These are phyloP conservation scores for Thryonomys swinderianus DNA, from an alignment of 2,113 vertebrate genomes.

Conservation along the genomic window DNA sequence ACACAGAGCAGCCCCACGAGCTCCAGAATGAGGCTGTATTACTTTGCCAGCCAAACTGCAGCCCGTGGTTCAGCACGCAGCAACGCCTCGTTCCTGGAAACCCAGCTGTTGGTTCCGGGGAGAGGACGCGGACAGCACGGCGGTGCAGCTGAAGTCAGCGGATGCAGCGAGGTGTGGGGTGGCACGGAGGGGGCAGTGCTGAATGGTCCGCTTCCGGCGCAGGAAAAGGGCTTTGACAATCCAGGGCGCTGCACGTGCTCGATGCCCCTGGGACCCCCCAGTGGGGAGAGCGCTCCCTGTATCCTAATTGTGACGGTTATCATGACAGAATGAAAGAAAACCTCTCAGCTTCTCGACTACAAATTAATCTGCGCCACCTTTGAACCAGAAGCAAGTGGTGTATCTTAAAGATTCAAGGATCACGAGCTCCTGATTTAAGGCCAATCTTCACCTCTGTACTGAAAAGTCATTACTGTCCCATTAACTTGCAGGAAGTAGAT, in stretches of 20 bases:
- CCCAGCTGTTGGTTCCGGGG: not conserved
- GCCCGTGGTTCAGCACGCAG: not conserved
- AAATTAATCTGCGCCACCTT: not conserved
- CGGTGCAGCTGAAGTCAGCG: not conserved
- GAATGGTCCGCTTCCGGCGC: not conserved
- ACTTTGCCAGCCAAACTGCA: not conserved
- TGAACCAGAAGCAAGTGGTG: not conserved
- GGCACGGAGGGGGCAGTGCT: accelerated
- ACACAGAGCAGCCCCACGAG: not conserved
- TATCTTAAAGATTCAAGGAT: conserved; percentile 20
- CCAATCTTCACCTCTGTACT: conserved; percentile 32
- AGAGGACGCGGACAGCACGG: not conserved
- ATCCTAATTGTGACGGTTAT: not conserved
- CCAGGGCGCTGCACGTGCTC: accelerated
- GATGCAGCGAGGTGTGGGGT: not conserved
- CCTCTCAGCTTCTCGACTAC: not conserved
- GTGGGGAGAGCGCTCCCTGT: not conserved
- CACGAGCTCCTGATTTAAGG: not conserved
- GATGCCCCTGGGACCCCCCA: accelerated
- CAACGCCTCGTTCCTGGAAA: not conserved
- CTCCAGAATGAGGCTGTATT: not conserved
- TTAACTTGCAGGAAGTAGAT: conserved; percentile 65
- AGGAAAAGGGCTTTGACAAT: not conserved
- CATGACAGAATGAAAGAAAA: not conserved
- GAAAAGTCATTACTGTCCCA: not conserved